phyloP scores from a whole-genome alignment of 2,797 vertebrate genomes.

The Oreochromis grahami region DNA sequence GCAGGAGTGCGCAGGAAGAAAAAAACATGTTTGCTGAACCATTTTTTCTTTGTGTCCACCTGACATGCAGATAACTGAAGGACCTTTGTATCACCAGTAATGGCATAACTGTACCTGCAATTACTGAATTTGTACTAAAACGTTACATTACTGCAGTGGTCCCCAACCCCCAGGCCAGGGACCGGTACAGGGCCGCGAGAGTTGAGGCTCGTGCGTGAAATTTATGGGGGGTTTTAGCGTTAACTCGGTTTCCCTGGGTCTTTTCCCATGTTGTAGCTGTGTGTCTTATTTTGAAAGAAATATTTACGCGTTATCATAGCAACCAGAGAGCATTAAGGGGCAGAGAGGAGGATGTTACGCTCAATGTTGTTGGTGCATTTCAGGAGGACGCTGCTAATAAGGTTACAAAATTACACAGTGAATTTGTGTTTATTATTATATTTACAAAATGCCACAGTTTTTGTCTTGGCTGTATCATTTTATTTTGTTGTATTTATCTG shows the following conservation, averaged over 20 bases:
- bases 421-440: neutral
- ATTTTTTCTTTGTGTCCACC: neutral
- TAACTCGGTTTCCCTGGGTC: neutral
- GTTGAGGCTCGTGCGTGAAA: neutral
- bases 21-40: neutral
- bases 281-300: neutral
- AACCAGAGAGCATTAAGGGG: rapidly evolving
- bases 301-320: neutral
- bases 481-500: neutral
- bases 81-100: neutral
- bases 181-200: neutral
- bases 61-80: neutral
- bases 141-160: neutral
- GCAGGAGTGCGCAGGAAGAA: neutral
- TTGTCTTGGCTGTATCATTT: neutral
- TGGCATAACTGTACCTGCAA: no score
- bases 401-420: neutral
- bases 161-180: neutral
- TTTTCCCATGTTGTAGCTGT: neutral
- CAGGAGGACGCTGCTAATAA: neutral
- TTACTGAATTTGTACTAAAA: neutral
- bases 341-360: neutral
- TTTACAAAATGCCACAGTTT: neutral
- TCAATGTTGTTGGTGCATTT: rapidly evolving
- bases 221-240: rapidly evolving